Evolutionary conservation across 2,113 vertebrate genomes (phyloP).

Genomic region (Charadrius vociferus): DNA sequence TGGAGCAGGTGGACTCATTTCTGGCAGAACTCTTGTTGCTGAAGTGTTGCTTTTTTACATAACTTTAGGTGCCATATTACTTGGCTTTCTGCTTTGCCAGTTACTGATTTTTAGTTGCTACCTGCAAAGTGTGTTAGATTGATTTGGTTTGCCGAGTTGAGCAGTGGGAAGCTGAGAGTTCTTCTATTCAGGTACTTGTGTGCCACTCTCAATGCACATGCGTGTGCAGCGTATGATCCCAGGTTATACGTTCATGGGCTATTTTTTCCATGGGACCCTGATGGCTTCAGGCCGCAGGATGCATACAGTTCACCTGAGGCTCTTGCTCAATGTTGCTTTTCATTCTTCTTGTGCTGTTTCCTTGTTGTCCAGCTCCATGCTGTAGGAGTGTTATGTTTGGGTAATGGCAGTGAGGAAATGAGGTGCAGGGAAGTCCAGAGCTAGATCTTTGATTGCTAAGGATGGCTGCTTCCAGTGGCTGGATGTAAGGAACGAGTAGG

Average conservation of each 20-base stretch:
- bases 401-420: neutral
- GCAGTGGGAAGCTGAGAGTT: fast-evolving
- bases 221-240: fast-evolving
- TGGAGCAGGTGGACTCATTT: neutral
- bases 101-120: neutral
- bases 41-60: neutral
- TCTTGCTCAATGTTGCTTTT: neutral
- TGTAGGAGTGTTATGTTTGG: neutral
- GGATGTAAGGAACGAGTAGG: neutral
- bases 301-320: neutral
- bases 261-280: neutral
- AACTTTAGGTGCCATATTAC: neutral
- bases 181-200: neutral
- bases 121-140: neutral
- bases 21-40: neutral
- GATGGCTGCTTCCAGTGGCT: neutral
- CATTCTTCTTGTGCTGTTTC: neutral
- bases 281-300: neutral
- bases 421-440: neutral
- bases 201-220: fast-evolving
- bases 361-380: neutral
- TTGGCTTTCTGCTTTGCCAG: neutral
- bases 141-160: neutral
- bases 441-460: neutral
- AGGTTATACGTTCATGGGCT: neutral